A percentile compares a stretch with the other conserved stretches of the same genome.
These are phyloP conservation scores for Crocodylus rhombifer DNA, from an alignment of 2,797 vertebrate species.

Conservation along the genomic window DNA sequence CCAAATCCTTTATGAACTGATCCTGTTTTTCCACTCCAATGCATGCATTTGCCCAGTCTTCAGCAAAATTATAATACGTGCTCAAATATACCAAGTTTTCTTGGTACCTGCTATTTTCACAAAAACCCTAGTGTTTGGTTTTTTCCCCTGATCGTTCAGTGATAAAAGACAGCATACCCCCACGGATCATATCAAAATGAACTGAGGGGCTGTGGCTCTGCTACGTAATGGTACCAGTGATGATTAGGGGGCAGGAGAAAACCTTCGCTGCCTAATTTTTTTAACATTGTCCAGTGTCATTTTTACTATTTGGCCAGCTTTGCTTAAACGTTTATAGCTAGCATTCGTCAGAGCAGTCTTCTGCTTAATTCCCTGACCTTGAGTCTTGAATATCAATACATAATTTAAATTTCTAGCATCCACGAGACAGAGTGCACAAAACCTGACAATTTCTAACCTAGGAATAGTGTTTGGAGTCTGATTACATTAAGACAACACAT, in stretches of 20 bases:
- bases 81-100: neutral
- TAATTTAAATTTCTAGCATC: constrained; percentile 26
- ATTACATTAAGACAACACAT: constrained; percentile 6
- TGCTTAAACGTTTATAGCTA: neutral
- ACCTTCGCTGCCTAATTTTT: neutral
- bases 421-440: neutral
- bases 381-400: neutral
- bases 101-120: fast-evolving
- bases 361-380: constrained; percentile 13
- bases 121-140: neutral
- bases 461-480: constrained; percentile 17
- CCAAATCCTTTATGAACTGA: fast-evolving
- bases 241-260: neutral
- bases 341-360: neutral
- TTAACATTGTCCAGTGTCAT: neutral
- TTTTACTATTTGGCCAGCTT: neutral
- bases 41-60: neutral
- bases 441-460: constrained; percentile 1
- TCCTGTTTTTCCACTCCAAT: neutral
- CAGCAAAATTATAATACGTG: fast-evolving
- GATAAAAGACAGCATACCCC: neutral
- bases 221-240: neutral
- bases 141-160: neutral
- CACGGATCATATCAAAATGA: neutral
- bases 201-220: neutral